A percentile compares a stretch with the other conserved stretches of the same genome.
Evolutionary conservation across 1,140 invertebrate species (phyloP).

Genomic region (Drosophila ogumai): DNA sequence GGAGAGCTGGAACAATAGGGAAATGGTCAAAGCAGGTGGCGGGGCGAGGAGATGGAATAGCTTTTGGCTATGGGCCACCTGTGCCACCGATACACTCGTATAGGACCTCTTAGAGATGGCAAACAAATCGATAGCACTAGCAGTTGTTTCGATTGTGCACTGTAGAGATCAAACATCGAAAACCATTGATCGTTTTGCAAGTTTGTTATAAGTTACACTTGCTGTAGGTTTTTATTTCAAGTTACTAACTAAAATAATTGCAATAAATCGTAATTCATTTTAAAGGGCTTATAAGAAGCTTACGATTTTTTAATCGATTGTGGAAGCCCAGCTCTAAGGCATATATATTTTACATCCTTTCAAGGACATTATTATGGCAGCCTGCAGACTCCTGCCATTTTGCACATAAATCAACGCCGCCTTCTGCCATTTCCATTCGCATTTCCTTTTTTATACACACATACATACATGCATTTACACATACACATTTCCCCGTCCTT

Average conservation of each 20-base stretch:
- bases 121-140: not conserved
- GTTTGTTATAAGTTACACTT: not conserved
- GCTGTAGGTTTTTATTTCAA: not conserved
- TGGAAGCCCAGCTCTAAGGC: not conserved
- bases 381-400: constrained; percentile 6
- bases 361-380: constrained; percentile 65
- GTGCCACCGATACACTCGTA: constrained; percentile 32
- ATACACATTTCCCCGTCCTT: not conserved
- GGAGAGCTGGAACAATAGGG: constrained; percentile 19
- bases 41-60: constrained; percentile 11
- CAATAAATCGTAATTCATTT: not conserved
- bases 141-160: not conserved
- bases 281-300: too few species aligned
- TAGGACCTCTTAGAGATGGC: not conserved
- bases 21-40: not conserved
- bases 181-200: not conserved
- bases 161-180: not conserved
- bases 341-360: constrained; percentile 36
- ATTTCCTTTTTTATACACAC: constrained; percentile 2
- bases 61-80: constrained; percentile 71
- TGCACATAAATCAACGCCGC: constrained; percentile 67
- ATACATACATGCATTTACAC: not conserved
- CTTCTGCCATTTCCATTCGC: constrained; percentile 29
- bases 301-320: not conserved
- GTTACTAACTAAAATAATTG: not conserved